Evolutionary conservation across 2,888 invertebrate genomes (phyloP), one percentile per base, ranked within the genome.

Genomic region (Pseudococcus longispinus): DNA sequence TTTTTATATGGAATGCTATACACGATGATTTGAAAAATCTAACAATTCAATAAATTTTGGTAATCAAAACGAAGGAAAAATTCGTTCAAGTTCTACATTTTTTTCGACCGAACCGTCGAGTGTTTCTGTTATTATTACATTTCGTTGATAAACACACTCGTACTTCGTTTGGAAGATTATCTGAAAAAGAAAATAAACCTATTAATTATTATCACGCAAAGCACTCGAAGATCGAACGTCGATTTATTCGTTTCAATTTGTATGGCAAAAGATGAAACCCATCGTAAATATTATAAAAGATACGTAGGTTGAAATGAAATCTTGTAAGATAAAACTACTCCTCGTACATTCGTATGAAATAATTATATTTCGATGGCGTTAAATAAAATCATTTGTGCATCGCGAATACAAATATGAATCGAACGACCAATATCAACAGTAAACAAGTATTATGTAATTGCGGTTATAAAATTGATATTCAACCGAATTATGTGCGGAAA

Each of bases 381-480:
- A n/a, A 80, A 42, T 80, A n/a, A 80, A 42, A 80, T 42, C 11
- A 80, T 42, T 60, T 37, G 15, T 80, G 77, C 77, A 80, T 80
- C 20, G 6, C 77, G 70, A 32, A 29, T 70, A 29, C 29, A 29
- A 70, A 60, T 23, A 46, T 13, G 44, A 46, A 46, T 46, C 1
- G 8, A 5, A 26, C 42, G 42, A 80, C n/a, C 15, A 77, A 37
- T 37, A 37, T 37, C 37, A 26, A 20, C 20, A 42, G 77, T 80
- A 80, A 80, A 80, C 77, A 80, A 80, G 77, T 80, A 42, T 80
- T 80, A 80, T 80, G 77, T 80, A 80, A 80, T 42, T 23, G 77
- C 77, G 42, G 42, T 23, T 20, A 70, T 29, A 70, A 29, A 26
- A 70, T 70, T 70, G 29, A 70, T 32, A 60, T 60, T 70, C 26